Base-by-base conservation (phyloP, 2,113 vertebrate species). In the Mesitornis unicolor region DNA sequence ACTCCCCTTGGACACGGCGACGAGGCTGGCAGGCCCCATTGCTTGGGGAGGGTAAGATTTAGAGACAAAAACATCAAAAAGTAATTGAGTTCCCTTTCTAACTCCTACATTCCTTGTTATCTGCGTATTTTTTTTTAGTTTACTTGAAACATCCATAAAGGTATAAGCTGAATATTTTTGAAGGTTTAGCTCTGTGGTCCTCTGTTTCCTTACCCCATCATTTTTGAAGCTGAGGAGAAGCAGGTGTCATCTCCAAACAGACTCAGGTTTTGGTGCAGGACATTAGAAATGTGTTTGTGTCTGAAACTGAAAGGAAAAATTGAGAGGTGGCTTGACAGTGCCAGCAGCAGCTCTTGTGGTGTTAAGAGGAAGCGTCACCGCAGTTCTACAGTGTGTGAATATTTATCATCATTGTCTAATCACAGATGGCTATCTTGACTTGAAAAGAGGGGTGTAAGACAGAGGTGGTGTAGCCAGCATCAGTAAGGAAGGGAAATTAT, bases 101-200 rank as follows among this genome's bases (percentile, higher is more conserved):
- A 83, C 68, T 86, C 54, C 82, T 68, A 83, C 79, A 50, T 80
- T 93, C 84, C 84, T 94, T 61, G 35, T 81, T 94, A 81, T 50
- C 78, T 91, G 57, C 61, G 4, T 83, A 86, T 86, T 51, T 64
- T 91, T 83, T 64, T 91, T 84, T 38, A 84, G 76, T 89, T 91
- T 77, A 86, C 73, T 94, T 96, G 93, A 92, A 90, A 84, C 87
- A 68, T 94, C 83, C 15, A 9, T 61, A 35, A 31, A 69, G 78
- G 40, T 68, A 80, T 87, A 91, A 93, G 83, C 90, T 89, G 56
- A 93, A 91, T 50, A 59, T 33, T 74, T 80, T 57, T 48, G 74
- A 65, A 65, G 24, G 47, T 76, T 94, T 90, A 87, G 87, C 61
- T 92, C 76, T 69, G 61, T 84, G 54, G 68, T 87, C 61, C 69